phyloP scores from a whole-genome alignment of 2,113 vertebrate genomes.

The Sisor rabdophorus region DNA sequence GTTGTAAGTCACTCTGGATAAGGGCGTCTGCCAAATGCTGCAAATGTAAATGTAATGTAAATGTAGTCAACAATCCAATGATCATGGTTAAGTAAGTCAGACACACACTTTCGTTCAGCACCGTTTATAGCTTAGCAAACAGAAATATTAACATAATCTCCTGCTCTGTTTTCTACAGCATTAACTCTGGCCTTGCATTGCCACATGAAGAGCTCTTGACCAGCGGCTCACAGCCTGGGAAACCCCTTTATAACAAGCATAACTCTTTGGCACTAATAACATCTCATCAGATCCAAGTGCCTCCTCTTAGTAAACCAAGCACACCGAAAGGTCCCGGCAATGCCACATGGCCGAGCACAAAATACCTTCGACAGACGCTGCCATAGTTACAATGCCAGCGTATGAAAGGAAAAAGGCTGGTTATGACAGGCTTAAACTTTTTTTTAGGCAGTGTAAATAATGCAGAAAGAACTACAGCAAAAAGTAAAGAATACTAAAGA shows the following conservation, averaged over 20 bases:
- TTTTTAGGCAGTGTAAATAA: not conserved
- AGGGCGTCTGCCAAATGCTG: too few relatives aligned
- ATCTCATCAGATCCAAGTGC: constrained; percentile 39
- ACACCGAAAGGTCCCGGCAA: constrained; percentile 32
- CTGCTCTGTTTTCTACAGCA: constrained; percentile 28
- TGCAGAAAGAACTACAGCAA: not conserved
- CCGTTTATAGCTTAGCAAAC: not conserved
- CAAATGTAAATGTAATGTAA: too few relatives aligned
- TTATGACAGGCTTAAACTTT: not conserved
- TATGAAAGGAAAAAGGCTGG: not conserved
- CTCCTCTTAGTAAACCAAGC: constrained; percentile 18
- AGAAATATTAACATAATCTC: constrained; percentile 23
- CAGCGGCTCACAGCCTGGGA: constrained; percentile 48
- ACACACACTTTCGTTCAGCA: not conserved
- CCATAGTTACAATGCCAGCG: constrained; percentile 11
- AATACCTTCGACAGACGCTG: constrained; percentile 18
- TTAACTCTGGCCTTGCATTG: constrained; percentile 25
- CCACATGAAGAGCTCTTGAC: constrained; percentile 52
- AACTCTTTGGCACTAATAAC: constrained; percentile 50
- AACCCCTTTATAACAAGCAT: constrained; percentile 56
- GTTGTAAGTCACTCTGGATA: too few relatives aligned
- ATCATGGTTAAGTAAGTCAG: too few relatives aligned
- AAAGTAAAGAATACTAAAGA: too few relatives aligned
- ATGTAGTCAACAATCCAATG: too few relatives aligned
- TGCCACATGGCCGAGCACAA: constrained; percentile 1